phyloP scores from a whole-genome alignment of 2,113 vertebrate species.

The Danionella cerebrum region DNA sequence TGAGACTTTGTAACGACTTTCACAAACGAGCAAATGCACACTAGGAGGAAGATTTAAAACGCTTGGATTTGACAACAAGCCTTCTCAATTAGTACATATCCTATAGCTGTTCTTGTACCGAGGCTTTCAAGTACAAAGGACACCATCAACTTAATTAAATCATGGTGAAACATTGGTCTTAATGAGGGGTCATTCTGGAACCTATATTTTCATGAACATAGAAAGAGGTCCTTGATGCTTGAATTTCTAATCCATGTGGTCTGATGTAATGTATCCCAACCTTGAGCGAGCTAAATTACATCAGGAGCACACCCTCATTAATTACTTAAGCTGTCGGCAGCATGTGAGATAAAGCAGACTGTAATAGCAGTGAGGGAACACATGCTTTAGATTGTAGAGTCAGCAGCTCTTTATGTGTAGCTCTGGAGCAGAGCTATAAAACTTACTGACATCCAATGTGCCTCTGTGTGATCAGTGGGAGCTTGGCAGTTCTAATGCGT shows the following conservation, averaged over 20 bases:
- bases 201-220: neutral
- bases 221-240: neutral
- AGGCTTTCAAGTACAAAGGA: slow-evolving; percentile 2
- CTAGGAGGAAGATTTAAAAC: neutral
- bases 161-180: neutral
- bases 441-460: slow-evolving; percentile 8
- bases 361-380: slow-evolving; percentile 55
- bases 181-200: neutral
- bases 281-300: slow-evolving; percentile 55
- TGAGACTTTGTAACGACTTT: neutral
- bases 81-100: slow-evolving; percentile 5
- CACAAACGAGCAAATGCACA: neutral
- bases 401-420: slow-evolving; percentile 49
- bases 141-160: neutral
- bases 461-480: neutral
- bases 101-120: neutral
- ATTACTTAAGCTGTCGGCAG: slow-evolving; percentile 65
- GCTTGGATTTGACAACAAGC: neutral
- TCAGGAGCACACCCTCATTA: slow-evolving; percentile 64
- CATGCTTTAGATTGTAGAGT: slow-evolving; percentile 44
- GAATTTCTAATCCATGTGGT: slow-evolving; percentile 35
- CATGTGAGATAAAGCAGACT: slow-evolving; percentile 67
- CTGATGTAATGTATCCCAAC: slow-evolving; percentile 59
- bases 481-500: neutral
- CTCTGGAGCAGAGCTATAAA: slow-evolving; percentile 1